Evolutionary conservation across 2,113 vertebrate species (phyloP).

Genomic region (Gopherus evgoodei): DNA sequence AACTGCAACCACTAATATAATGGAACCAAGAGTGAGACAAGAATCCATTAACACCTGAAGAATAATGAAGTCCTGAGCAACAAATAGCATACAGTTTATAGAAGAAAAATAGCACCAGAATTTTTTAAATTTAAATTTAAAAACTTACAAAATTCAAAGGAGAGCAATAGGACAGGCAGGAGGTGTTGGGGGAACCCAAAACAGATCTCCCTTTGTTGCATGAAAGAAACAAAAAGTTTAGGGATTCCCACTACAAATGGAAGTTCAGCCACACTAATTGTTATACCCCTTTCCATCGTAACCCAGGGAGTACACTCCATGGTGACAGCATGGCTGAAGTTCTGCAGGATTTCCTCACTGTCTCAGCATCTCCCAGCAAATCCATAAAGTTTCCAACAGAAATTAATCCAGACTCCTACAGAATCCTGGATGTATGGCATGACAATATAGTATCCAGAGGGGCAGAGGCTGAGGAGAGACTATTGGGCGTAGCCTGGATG

Average conservation of each 20-base stretch:
- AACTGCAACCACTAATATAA: background rate
- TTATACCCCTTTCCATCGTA: conserved; percentile 20
- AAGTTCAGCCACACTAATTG: background rate
- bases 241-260: background rate
- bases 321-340: background rate
- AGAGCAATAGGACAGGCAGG: background rate
- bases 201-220: background rate
- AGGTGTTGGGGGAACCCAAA: background rate
- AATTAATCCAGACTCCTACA: background rate
- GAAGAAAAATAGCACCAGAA: background rate
- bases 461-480: background rate
- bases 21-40: background rate
- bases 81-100: background rate
- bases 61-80: background rate
- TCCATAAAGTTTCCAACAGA: background rate
- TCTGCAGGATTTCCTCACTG: background rate
- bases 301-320: background rate
- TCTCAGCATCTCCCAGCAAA: background rate
- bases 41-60: background rate
- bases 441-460: background rate
- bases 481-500: background rate
- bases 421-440: background rate
- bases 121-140: background rate
- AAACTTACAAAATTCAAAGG: background rate
- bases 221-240: conserved; percentile 22